Evolutionary conservation across 1,140 invertebrate genomes (phyloP).

Genomic region (Alviniconcha marisindica): DNA sequence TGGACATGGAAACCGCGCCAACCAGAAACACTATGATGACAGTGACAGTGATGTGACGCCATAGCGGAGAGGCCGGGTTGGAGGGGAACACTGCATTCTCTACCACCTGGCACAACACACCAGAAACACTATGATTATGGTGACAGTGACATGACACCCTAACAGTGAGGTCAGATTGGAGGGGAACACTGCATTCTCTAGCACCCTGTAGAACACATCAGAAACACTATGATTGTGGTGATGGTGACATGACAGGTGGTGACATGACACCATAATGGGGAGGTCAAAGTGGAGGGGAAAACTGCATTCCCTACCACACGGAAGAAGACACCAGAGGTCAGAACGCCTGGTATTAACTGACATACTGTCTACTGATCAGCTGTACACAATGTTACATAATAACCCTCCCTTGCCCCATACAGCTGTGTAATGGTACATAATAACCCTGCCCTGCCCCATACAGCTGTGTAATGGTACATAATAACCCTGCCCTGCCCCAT

Average conservation of each 20-base stretch:
- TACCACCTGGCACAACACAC: conserved; percentile 77
- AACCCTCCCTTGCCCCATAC: too few species aligned
- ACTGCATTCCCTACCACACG: conserved; percentile 77
- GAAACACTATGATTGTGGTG: conserved; percentile 84
- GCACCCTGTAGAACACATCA: conserved; percentile 77
- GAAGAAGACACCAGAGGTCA: conserved; percentile 76
- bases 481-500: too few species aligned
- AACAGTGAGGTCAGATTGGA: conserved; percentile 76
- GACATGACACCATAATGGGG: conserved; percentile 78
- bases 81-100: conserved; percentile 75
- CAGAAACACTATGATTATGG: conserved; percentile 83
- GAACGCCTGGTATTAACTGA: too few species aligned
- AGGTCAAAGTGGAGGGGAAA: conserved; percentile 76
- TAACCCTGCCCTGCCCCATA: too few species aligned
- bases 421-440: too few species aligned
- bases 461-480: too few species aligned
- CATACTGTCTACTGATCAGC: too few species aligned
- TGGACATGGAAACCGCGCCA: conserved; percentile 88
- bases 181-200: conserved; percentile 76
- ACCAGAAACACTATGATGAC: conserved; percentile 83
- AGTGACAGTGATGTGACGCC: conserved; percentile 83
- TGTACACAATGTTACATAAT: too few species aligned
- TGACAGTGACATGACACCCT: conserved; percentile 82
- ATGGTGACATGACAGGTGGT: too few species aligned
- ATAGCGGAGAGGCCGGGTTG: conserved; percentile 76